phyloP scores from a whole-genome alignment of 2,797 vertebrate genomes.

The Hapalemur alaotrensis region DNA sequence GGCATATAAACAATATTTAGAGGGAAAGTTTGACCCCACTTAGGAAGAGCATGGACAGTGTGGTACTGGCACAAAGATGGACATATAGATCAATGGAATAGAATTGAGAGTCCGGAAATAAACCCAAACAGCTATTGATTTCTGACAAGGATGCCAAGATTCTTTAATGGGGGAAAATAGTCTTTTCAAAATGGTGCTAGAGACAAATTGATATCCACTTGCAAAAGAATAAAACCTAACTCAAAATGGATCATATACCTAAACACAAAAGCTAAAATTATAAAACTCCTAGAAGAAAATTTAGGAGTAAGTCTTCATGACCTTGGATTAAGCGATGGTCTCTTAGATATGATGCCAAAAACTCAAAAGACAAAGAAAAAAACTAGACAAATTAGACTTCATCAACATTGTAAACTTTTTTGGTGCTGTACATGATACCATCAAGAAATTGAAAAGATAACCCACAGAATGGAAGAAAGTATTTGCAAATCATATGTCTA shows the following conservation, averaged over 20 bases:
- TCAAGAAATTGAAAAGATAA: neutral
- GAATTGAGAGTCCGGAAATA: neutral
- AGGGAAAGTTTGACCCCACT: neutral
- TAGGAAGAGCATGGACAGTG: neutral
- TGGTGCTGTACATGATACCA: neutral
- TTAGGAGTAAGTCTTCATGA: neutral
- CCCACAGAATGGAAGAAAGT: neutral
- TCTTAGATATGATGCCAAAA: neutral
- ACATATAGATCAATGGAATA: neutral
- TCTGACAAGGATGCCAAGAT: neutral
- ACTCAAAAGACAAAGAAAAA: neutral
- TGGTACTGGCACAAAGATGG: neutral
- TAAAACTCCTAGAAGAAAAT: neutral
- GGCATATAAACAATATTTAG: neutral
- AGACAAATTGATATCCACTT: neutral
- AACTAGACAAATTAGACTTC: neutral
- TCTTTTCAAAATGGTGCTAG: neutral
- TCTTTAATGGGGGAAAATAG: neutral
- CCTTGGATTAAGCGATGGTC: neutral
- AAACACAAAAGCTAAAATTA: neutral
- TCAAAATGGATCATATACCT: neutral
- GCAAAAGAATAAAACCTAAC: neutral
- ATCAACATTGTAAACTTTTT: neutral
- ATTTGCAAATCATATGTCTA: neutral
- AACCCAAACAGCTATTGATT: neutral